A percentile compares a stretch with the other conserved stretches of the same genome.
Conservation (phyloP, 2,113 vertebrate species). For the Tautogolabrus adspersus region DNA sequence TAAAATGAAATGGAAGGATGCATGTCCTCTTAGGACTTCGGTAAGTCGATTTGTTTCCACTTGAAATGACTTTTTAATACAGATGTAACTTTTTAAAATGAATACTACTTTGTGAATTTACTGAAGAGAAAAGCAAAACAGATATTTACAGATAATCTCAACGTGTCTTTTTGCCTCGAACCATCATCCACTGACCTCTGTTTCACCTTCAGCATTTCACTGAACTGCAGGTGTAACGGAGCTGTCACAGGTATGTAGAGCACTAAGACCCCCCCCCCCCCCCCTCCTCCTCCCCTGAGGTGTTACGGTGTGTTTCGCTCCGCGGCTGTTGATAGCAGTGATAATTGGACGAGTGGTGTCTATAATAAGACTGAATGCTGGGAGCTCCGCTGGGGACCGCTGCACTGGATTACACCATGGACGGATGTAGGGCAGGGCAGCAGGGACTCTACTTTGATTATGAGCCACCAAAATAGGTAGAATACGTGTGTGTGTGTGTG, state of each 20-base stretch:
- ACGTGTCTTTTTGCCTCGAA: not conserved
- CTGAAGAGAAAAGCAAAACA: constrained; percentile 7
- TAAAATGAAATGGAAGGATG: too few relatives aligned
- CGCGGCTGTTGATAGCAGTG: constrained; percentile 60
- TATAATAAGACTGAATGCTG: constrained; percentile 80
- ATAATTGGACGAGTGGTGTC: constrained; percentile 79
- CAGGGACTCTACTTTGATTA: constrained; percentile 84
- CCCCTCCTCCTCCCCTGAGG: not conserved
- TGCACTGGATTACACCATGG: constrained; percentile 79
- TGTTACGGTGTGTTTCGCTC: constrained; percentile 22
- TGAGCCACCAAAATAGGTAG: constrained; percentile 80
- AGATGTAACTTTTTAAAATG: too few relatives aligned
- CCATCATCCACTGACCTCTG: constrained; percentile 3
- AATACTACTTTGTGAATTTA: too few relatives aligned
- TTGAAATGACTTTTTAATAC: too few relatives aligned
- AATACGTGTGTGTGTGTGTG: not conserved
- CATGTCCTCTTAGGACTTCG: too few relatives aligned
- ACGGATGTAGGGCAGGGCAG: constrained; percentile 80
- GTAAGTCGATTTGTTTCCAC: too few relatives aligned
- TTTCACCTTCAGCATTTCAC: constrained; percentile 40
- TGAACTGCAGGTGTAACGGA: constrained; percentile 35
- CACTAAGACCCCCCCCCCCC: not conserved
- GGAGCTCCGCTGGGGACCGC: constrained; percentile 71
- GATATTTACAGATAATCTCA: not conserved
- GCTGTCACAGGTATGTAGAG: constrained; percentile 49